phyloP scores from a whole-genome alignment of 1,140 invertebrate genomes.

The Saccostrea glomerata region DNA sequence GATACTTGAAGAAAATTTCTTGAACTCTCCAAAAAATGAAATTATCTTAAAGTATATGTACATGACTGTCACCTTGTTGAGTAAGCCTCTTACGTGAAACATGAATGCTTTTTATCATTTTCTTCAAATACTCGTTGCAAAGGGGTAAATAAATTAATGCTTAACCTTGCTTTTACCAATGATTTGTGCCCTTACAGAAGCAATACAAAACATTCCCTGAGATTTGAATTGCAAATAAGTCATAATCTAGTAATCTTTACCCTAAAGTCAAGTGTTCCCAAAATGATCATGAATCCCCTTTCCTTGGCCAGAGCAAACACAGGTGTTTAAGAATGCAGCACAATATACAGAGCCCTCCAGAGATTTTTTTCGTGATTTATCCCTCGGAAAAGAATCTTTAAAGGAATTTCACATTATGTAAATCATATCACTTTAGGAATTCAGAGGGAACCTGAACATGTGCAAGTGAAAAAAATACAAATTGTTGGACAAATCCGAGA shows the following conservation, averaged over 20 bases:
- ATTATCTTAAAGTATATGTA: too few species aligned
- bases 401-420: slow-evolving; percentile 24
- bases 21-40: too few species aligned
- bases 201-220: slow-evolving; percentile 24
- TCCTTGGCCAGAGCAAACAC: neutral
- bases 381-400: neutral
- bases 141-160: slow-evolving; percentile 8
- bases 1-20: too few species aligned
- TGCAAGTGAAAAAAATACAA: slow-evolving; percentile 1
- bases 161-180: slow-evolving; percentile 20
- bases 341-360: neutral
- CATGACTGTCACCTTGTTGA: too few species aligned
- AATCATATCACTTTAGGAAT: slow-evolving; percentile 19
- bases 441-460: slow-evolving; percentile 8
- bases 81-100: too few species aligned
- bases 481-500: slow-evolving; percentile 1
- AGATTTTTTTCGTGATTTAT: slow-evolving; percentile 19
- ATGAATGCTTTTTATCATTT: too few species aligned
- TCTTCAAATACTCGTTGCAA: neutral
- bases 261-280: slow-evolving; percentile 26
- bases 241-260: slow-evolving; percentile 28
- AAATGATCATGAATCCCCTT: slow-evolving; percentile 23
- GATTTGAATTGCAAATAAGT: slow-evolving; percentile 38
- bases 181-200: slow-evolving; percentile 10
- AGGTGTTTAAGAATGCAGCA: slow-evolving; percentile 22